These are phyloP conservation scores for Amphipyra tragopoginis DNA, from an alignment of 2,888 invertebrate genomes.

Conservation along the genomic window DNA sequence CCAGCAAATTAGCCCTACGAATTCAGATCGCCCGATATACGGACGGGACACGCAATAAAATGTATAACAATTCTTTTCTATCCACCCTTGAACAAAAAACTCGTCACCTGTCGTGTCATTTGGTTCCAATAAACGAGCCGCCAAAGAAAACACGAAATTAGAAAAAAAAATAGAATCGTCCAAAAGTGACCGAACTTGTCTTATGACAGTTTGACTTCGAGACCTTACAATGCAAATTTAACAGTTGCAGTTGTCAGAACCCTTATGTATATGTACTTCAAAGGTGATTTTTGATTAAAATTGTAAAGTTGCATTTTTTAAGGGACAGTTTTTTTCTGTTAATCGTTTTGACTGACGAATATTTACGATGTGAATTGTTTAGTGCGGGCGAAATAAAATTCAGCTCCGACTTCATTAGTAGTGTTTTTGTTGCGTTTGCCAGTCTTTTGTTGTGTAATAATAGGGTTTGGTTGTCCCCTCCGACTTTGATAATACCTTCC, in stretches of 20 bases:
- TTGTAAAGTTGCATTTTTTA: conserved; percentile 51
- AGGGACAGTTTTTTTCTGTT: conserved; percentile 75
- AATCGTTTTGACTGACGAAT: conserved; percentile 87
- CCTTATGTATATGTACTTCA: conserved; percentile 32
- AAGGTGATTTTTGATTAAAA: conserved; percentile 45
- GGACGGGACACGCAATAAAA: conserved; percentile 86
- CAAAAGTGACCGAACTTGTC: conserved; percentile 83
- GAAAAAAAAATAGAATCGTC: conserved; percentile 80
- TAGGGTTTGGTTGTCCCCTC: conserved; percentile 68
- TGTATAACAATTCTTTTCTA: conserved; percentile 84
- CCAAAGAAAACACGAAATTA: conserved; percentile 86
- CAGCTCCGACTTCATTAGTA: conserved; percentile 84
- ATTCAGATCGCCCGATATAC: conserved; percentile 73
- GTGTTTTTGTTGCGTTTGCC: conserved; percentile 76
- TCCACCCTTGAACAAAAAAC: conserved; percentile 72
- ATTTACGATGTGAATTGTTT: conserved; percentile 88
- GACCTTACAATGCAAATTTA: conserved; percentile 45
- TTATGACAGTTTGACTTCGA: conserved; percentile 75
- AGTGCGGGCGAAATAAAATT: conserved; percentile 83
- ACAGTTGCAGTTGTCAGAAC: conserved; percentile 30
- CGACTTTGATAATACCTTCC: conserved; percentile 79
- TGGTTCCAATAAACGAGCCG: conserved; percentile 87
- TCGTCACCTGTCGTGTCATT: conserved; percentile 90
- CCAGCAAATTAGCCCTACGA: conserved; percentile 82
- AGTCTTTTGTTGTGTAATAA: conserved; percentile 77